phyloP scores from a whole-genome alignment of 2,797 vertebrate species.

The Sardinella longiceps region DNA sequence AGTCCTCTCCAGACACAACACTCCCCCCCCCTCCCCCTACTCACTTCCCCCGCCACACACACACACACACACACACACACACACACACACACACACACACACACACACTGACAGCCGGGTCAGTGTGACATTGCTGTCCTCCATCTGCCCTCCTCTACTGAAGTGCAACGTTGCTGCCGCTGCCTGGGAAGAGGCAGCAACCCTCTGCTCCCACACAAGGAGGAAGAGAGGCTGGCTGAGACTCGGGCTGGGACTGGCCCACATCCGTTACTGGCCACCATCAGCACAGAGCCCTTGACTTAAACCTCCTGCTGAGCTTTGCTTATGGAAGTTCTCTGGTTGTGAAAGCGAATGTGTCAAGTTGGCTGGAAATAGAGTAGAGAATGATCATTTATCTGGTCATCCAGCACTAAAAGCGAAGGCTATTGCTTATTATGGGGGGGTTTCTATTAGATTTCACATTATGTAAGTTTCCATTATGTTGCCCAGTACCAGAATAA shows the following conservation, averaged over 20 bases:
- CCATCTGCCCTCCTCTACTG: conserved; percentile 17
- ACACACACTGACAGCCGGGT: not conserved
- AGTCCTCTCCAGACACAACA: conserved; percentile 20
- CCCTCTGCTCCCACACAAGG: not conserved
- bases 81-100: conserved; percentile 22
- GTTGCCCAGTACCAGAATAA: not conserved
- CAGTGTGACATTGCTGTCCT: conserved; percentile 24
- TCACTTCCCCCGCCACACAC: conserved; percentile 26
- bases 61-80: conserved; percentile 26
- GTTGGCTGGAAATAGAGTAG: not conserved
- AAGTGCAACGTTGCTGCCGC: not conserved
- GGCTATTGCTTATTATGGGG: not conserved
- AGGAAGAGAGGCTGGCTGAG: not conserved
- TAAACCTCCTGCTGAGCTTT: not conserved
- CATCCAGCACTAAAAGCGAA: not conserved
- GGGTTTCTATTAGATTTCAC: not conserved
- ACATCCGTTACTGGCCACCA: not conserved
- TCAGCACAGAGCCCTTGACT: not conserved
- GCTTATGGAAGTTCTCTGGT: too few species aligned
- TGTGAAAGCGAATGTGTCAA: not conserved
- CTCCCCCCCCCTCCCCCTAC: conserved; percentile 26
- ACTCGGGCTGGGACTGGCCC: not conserved
- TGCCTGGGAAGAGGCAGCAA: not conserved
- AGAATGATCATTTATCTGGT: not conserved
- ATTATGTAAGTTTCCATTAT: not conserved